Percentiles rank a stretch among this genome's conserved stretches.
Conservation (phyloP, 2,113 vertebrate genomes). For the Apodemus speciosus region DNA sequence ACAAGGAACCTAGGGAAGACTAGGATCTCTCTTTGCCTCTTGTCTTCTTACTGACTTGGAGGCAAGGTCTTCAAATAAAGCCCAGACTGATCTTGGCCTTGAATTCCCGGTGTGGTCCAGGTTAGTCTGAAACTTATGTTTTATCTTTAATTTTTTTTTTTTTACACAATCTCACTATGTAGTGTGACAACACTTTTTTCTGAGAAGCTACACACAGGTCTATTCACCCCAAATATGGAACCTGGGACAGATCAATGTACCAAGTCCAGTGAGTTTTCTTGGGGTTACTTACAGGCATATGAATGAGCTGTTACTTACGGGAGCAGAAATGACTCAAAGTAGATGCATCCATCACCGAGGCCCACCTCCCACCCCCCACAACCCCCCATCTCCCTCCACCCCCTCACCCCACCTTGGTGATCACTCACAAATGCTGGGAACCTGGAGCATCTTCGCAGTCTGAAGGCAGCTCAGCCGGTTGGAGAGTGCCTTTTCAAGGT, state of each 20-base stretch:
- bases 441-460: background rate
- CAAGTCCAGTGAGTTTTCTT: background rate
- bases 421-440: background rate
- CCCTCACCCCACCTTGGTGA: background rate
- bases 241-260: background rate
- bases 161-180: background rate
- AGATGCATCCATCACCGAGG: background rate
- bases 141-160: background rate
- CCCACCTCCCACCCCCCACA: too few relatives aligned
- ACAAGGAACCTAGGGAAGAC: background rate
- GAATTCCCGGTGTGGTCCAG: background rate
- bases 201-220: background rate
- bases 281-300: background rate
- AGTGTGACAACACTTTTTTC: background rate
- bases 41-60: background rate
- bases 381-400: too few relatives aligned
- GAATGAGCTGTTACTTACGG: background rate
- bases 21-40: background rate
- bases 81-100: background rate
- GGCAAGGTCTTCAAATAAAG: background rate
- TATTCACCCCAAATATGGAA: background rate
- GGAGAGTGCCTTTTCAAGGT: background rate
- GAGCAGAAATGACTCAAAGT: background rate
- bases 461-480: background rate
- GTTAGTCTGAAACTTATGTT: background rate